Conservation (phyloP, 2,113 vertebrate species). For the Choloepus hoffmanni region DNA sequence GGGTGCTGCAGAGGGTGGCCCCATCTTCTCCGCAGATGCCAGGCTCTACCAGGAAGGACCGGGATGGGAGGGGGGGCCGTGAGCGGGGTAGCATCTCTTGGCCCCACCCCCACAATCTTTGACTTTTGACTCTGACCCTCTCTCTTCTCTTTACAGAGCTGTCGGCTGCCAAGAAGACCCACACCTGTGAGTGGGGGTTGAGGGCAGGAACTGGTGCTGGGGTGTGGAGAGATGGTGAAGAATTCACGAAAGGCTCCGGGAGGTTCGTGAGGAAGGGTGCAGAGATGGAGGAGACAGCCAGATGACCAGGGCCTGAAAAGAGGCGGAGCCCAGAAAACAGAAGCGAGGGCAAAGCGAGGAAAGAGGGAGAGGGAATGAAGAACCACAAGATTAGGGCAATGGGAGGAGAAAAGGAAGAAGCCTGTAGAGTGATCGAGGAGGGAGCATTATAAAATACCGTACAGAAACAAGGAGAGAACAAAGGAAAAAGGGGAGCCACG, state of each 20-base stretch:
- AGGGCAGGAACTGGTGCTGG: neutral
- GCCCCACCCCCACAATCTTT: neutral
- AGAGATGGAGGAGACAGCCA: neutral
- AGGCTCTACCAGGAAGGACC: neutral
- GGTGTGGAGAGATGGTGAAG: no score
- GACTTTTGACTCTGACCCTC: neutral
- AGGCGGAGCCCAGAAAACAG: neutral
- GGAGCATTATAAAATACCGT: no score
- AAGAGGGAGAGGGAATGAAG: neutral
- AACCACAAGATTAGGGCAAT: neutral
- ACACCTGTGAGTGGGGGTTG: slow-evolving; percentile 76
- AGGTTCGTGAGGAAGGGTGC: neutral
- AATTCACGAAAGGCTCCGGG: neutral
- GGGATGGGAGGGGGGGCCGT: neutral
- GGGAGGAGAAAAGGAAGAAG: neutral
- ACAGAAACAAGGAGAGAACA: neutral
- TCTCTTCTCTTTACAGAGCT: slow-evolving; percentile 70
- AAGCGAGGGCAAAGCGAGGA: neutral
- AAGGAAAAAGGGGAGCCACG: neutral
- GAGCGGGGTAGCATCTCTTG: neutral
- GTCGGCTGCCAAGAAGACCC: slow-evolving; percentile 78
- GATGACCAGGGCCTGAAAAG: neutral
- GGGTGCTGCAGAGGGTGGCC: neutral
- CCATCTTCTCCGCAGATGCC: neutral
- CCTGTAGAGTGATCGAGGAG: neutral